Evolutionary conservation across 1,140 invertebrate species (phyloP), one percentile per base, ranked within the genome.

Genomic region (Anoplophora glabripennis): DNA sequence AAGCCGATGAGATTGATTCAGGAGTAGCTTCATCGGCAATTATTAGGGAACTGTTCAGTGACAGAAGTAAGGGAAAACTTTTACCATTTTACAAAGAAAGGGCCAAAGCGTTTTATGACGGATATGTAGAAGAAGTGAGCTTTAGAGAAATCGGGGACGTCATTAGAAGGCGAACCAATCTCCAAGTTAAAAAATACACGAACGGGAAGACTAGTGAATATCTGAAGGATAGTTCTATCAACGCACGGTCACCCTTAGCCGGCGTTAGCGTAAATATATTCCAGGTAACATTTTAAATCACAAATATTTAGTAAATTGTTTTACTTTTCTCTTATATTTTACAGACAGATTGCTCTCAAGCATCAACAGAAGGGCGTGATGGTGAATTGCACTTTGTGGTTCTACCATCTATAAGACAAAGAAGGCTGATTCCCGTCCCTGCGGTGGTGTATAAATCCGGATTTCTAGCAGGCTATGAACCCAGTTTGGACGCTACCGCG

Each of bases 351-450:
- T 92, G 89, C 73, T 78, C 80, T 0, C 76, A 77, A 36, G 85
- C 85, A 5, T 88, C 88, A 1, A 85, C 84, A 7, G 80, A 85
- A 36, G 86, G 88, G 5, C 76, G 89, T 45, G 89, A 92, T 65
- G 89, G 89, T 1, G 90, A 92, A 74, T 83, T 92, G 78, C 90
- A 91, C 71, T 92, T 92, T 67, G 88, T 90, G 4, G 88, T 91
- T 0, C 83, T 87, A 14, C 89, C 89, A 0, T 86, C 86, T 0
- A 84, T 89, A 0, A 80, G 89, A 35, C 88, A 90, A 73, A 78
- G 90, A 12, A 83, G 89, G 45, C 74, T 93, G 1, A 83, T 93
- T 1, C 89, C 88, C 0, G 87, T 93, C 18, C 90, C 90, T 4
- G 89, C 90, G 0, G 88, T 87, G 0, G 86, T 92, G 0, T 91